phyloP scores from a whole-genome alignment of 2,797 vertebrate genomes.

The Notoglanidium macrostoma region DNA sequence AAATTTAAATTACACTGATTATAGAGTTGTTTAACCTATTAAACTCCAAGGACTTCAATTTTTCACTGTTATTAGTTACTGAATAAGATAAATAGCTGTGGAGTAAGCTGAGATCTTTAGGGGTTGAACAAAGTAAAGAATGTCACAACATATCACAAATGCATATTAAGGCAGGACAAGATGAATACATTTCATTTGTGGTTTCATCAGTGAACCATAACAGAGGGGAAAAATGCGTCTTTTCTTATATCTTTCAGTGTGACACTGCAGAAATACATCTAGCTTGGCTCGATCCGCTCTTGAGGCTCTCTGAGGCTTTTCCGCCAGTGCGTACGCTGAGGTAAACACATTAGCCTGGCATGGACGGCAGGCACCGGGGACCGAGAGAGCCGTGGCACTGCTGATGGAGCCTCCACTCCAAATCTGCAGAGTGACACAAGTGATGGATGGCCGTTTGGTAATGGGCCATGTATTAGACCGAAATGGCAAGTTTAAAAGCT shows the following conservation, averaged over 20 bases:
- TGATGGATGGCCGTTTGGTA: conserved; percentile 74
- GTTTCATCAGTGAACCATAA: neutral
- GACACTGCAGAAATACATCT: neutral
- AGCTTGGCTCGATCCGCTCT: neutral
- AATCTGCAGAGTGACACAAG: conserved; percentile 63
- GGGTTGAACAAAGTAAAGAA: neutral
- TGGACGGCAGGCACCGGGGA: conserved; percentile 64
- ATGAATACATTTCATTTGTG: conserved; percentile 3
- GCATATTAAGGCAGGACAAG: neutral
- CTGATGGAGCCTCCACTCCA: conserved; percentile 62
- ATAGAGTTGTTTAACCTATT: neutral
- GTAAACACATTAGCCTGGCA: conserved; percentile 72
- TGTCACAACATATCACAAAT: neutral
- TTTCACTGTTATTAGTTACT: neutral
- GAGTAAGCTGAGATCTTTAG: neutral
- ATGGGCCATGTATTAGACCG: conserved; percentile 73
- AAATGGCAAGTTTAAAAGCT: conserved; percentile 70
- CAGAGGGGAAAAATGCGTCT: neutral
- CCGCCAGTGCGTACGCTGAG: conserved; percentile 50
- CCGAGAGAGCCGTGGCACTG: conserved; percentile 63
- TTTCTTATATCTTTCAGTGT: neutral
- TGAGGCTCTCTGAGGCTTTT: conserved; percentile 30
- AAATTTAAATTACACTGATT: neutral
- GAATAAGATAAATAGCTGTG: neutral
- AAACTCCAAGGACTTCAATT: neutral